These are phyloP conservation scores for Macrocentrus cingulum DNA, from an alignment of 1,140 invertebrate species.

Conservation along the genomic window DNA sequence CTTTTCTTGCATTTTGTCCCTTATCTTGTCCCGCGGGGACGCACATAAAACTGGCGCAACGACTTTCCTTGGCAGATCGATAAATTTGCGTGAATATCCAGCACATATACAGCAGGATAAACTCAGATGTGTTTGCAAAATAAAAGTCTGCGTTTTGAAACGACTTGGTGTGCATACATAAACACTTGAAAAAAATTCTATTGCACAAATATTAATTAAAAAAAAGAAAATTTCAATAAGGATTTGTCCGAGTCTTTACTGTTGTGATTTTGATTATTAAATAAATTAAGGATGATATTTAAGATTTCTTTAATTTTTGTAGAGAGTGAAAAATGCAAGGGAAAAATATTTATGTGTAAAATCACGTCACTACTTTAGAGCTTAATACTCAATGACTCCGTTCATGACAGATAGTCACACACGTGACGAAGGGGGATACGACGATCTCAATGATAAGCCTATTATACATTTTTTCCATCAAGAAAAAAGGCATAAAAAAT, in stretches of 20 bases:
- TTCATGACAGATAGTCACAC: conserved; percentile 38
- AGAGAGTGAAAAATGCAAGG: background rate
- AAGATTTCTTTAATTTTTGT: too few species aligned
- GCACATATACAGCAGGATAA: conserved; percentile 35
- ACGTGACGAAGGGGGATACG: too few species aligned
- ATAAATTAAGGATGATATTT: too few species aligned
- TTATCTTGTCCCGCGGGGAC: conserved; percentile 20
- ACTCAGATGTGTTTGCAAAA: conserved; percentile 34
- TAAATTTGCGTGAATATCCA: conserved; percentile 54
- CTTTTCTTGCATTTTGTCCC: conserved; percentile 47
- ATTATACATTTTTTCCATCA: too few species aligned
- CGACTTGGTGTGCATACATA: too few species aligned
- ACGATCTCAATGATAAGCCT: too few species aligned
- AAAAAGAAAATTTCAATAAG: background rate
- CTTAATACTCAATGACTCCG: conserved; percentile 42
- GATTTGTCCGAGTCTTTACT: too few species aligned
- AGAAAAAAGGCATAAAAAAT: too few species aligned
- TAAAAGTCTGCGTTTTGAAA: conserved; percentile 9
- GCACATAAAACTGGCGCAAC: conserved; percentile 28
- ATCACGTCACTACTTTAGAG: conserved; percentile 46
- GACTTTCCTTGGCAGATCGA: conserved; percentile 44
- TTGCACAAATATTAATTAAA: too few species aligned
- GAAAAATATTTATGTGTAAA: conserved; percentile 40
- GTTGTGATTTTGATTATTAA: too few species aligned
- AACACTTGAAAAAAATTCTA: background rate